Base-by-base conservation (phyloP, 1,140 invertebrate species). In the Ceratina japonica region DNA sequence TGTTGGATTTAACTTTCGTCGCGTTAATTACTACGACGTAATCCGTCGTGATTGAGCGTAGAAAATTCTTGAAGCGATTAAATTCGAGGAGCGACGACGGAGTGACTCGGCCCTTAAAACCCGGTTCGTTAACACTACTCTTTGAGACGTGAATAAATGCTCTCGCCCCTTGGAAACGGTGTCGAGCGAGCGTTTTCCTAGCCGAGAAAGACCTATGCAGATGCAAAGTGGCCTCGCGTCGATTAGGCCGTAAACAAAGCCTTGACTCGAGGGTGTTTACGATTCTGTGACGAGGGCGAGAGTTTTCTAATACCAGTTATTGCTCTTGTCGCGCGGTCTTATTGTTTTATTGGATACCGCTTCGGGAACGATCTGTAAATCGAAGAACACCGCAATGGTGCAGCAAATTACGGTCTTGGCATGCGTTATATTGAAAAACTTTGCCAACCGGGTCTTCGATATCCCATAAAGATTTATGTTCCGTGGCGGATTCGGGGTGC, bases 371-470 rank as follows among this genome's bases (percentile, higher is more conserved):
- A 49, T 63, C n/a, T 22, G 31, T 18, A 12, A 16, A 10, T 15
- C 12, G 15, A 68, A 13, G 18, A n/a, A n/a, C 20, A 13, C 0
- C 37, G 24, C 10, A 0, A 4, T 16, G 10, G 0, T 13, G 8
- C 51, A 5, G 15, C 18, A 15, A 59, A 69, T 56, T 8, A 12
- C 22, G 13, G 2, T 12, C 10, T 84, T 84, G 82, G 71, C 61
- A 75, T 51, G 2, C 15, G 20, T 64, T 58, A 80, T 77, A 70
- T 76, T 56, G 49, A 81, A 37, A 73, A 59, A 69, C 56, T 84
- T 83, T 83, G 78, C 73, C 54, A 85, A 81, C 20, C 80, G 56
- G 64, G 73, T 66, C 37, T 66, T 3, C 7, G 0, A 31, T 4
- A 12, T 0, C 52, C 3, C 0, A 15, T 20, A 0, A 7, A 49